Evolutionary conservation across 2,113 vertebrate genomes (phyloP).

Genomic region (Eretmodus cyanostictus): DNA sequence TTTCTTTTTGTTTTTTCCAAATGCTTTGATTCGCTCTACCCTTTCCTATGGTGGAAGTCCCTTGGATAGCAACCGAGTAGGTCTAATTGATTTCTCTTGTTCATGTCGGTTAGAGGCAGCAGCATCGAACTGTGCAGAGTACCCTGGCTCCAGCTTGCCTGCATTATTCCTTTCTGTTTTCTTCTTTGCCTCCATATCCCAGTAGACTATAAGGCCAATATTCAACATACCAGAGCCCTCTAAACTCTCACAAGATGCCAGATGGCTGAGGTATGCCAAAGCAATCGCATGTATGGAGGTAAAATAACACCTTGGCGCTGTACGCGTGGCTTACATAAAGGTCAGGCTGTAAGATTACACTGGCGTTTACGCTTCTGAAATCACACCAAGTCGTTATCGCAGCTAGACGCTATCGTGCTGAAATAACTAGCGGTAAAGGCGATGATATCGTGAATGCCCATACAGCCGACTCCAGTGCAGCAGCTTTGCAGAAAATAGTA

Average conservation of each 20-base stretch:
- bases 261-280: neutral
- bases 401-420: neutral
- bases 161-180: conserved; percentile 32
- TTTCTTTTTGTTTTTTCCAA: neutral
- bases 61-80: conserved; percentile 56
- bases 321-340: neutral
- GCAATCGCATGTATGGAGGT: neutral
- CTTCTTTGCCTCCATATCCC: conserved; percentile 16
- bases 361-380: conserved; percentile 15
- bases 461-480: neutral
- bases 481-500: neutral
- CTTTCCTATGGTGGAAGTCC: conserved; percentile 44
- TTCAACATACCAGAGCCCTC: conserved; percentile 13
- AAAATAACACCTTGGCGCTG: neutral
- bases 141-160: conserved; percentile 50
- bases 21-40: conserved; percentile 28
- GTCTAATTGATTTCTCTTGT: conserved; percentile 74
- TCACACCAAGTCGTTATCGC: neutral
- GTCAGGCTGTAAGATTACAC: conserved; percentile 16
- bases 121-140: conserved; percentile 56
- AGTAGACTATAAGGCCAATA: conserved; percentile 19
- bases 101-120: conserved; percentile 49
- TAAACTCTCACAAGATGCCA: neutral
- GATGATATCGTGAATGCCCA: neutral
- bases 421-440: neutral